These are phyloP conservation scores for Pyralis farinalis DNA, from an alignment of 2,888 invertebrate genomes.

Conservation along the genomic window DNA sequence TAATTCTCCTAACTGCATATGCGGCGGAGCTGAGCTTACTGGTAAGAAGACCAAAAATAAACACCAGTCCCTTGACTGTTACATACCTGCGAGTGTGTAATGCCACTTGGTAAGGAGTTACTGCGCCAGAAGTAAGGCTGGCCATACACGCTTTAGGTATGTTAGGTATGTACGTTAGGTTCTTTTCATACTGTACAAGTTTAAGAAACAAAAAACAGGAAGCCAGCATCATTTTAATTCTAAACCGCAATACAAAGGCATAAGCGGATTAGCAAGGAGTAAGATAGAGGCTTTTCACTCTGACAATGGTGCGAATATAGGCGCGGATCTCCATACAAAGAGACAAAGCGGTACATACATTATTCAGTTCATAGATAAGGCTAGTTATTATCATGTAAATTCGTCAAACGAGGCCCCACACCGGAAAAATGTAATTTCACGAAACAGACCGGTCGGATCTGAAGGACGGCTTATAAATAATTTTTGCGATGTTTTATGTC, in stretches of 20 bases:
- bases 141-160: no score
- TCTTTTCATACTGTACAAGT: no score
- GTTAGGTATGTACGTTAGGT: no score
- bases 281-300: conserved; percentile 15
- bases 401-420: conserved; percentile 16
- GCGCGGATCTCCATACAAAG: conserved; percentile 24
- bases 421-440: conserved; percentile 30
- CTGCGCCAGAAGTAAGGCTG: no score
- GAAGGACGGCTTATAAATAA: background rate
- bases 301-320: conserved; percentile 31
- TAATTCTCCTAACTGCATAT: no score
- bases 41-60: no score
- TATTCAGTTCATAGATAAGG: background rate
- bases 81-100: no score
- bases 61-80: no score
- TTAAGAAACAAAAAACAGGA: no score
- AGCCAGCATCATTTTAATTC: background rate
- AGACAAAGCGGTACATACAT: conserved; percentile 14
- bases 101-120: no score
- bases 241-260: background rate
- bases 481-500: no score
- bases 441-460: conserved; percentile 13
- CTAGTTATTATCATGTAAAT: conserved; percentile 24
- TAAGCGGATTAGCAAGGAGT: conserved; percentile 38
- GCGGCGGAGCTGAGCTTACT: no score